Evolutionary conservation across 2,888 invertebrate genomes (phyloP).

Genomic region (Sepioteuthis lessoniana): DNA sequence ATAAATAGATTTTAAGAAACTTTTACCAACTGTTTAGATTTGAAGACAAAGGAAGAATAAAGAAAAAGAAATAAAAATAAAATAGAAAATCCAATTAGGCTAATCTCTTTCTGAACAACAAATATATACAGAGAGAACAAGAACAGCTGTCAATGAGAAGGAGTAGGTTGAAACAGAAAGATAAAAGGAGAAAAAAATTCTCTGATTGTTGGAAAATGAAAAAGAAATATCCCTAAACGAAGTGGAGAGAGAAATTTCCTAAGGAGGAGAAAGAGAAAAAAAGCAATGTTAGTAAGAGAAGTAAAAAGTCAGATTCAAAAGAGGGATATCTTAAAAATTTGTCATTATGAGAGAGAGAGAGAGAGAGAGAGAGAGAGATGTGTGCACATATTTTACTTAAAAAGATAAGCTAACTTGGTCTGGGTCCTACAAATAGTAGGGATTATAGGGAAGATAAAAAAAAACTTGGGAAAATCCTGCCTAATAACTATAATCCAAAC

Average conservation of each 20-base stretch:
- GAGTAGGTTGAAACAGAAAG: not conserved
- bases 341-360: not conserved
- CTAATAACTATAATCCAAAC: not conserved
- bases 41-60: not conserved
- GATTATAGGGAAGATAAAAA: not conserved
- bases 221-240: not conserved
- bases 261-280: not conserved
- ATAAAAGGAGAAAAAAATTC: not conserved
- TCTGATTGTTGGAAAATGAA: not conserved
- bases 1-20: not conserved
- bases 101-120: not conserved
- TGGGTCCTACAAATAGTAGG: not conserved
- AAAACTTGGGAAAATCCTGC: not conserved
- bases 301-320: not conserved
- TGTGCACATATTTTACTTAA: too few species aligned
- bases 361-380: too few species aligned
- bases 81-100: conserved; percentile 33
- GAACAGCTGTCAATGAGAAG: not conserved
- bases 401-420: not conserved
- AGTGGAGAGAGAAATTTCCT: not conserved
- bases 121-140: not conserved
- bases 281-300: not conserved
- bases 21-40: not conserved
- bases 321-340: not conserved
- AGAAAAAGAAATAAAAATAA: not conserved